A percentile compares a stretch with the other conserved stretches of the same genome.
These are phyloP conservation scores for Pollimyrus isidori DNA, from an alignment of 2,113 vertebrate species.

Conservation along the genomic window DNA sequence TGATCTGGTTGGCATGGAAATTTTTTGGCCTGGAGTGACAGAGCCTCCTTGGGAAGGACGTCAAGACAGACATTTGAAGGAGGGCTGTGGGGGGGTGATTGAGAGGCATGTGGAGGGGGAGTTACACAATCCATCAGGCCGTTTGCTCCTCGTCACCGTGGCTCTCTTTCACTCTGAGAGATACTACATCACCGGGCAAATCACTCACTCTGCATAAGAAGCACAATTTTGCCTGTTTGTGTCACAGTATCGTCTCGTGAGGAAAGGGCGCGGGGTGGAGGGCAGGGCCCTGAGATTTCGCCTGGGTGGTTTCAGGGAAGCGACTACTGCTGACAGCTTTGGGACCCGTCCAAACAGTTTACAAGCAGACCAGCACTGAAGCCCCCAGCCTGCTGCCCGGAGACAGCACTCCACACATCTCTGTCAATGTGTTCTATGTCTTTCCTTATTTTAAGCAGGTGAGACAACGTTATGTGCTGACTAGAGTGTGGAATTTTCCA, in stretches of 20 bases:
- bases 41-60: not conserved
- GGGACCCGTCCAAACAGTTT: not conserved
- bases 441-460: not conserved
- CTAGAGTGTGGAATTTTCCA: not conserved
- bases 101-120: not conserved
- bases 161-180: constrained; percentile 27
- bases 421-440: not conserved
- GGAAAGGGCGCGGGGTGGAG: not conserved
- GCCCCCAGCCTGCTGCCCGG: not conserved
- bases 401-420: not conserved
- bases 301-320: not conserved
- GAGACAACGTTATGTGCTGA: not conserved
- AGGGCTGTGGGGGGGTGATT: constrained; percentile 21
- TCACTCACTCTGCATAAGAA: not conserved
- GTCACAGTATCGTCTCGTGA: constrained; percentile 1
- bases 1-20: not conserved
- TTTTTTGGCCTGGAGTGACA: not conserved
- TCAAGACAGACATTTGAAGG: not conserved
- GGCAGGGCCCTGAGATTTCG: not conserved
- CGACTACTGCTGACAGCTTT: not conserved
- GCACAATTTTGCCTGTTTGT: constrained; percentile 11
- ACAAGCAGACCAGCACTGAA: not conserved
- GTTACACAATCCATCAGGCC: constrained; percentile 16
- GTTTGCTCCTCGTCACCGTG: constrained; percentile 24
- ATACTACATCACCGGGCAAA: not conserved